Percentiles rank a stretch among this genome's conserved stretches.
phyloP scores from a whole-genome alignment of 2,113 vertebrate species.

The Ictalurus furcatus region DNA sequence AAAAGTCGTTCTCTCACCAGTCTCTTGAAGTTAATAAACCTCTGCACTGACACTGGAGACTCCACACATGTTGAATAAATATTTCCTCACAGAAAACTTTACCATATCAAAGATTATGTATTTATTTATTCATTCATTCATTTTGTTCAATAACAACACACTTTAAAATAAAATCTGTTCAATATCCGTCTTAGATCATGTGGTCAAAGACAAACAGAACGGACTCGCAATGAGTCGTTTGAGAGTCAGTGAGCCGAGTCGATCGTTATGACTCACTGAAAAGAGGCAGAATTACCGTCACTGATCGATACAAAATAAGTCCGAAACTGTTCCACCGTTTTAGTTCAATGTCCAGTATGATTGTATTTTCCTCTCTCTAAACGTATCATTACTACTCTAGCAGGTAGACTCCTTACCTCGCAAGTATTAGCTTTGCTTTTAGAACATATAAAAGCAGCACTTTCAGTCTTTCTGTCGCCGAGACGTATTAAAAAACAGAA shows the following conservation, averaged over 20 bases:
- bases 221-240: neutral
- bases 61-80: neutral
- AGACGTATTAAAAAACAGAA: conserved; percentile 27
- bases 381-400: neutral
- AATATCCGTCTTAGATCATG: neutral
- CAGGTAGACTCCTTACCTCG: neutral
- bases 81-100: too few species aligned
- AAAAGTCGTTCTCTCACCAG: too few species aligned
- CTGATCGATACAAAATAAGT: neutral
- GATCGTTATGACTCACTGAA: neutral
- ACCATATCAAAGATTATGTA: neutral
- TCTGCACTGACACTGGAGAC: neutral
- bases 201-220: neutral
- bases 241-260: neutral
- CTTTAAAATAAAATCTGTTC: neutral
- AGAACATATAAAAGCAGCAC: conserved; percentile 15
- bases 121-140: neutral
- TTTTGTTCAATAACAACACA: neutral
- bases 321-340: neutral
- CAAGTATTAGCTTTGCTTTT: conserved; percentile 22
- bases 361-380: neutral
- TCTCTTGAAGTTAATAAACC: too few species aligned
- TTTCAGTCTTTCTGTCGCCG: neutral
- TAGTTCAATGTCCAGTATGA: neutral
- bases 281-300: neutral